These are phyloP conservation scores for Dorcus hopei DNA, from an alignment of 2,888 invertebrate species.

Conservation along the genomic window DNA sequence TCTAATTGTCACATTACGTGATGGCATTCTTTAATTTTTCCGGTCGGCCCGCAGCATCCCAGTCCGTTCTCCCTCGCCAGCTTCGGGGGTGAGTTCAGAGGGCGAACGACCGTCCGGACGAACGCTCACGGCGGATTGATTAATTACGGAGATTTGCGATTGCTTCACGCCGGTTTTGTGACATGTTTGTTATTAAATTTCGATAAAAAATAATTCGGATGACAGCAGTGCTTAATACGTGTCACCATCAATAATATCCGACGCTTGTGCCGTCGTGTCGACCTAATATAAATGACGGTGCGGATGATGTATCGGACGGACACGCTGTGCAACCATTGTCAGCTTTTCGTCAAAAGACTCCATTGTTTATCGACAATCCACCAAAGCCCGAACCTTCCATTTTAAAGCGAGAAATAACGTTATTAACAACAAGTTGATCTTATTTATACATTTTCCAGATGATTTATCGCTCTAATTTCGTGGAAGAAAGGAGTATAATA, in stretches of 20 bases:
- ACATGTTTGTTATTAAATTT: conserved; percentile 42
- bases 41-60: neutral
- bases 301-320: conserved; percentile 26
- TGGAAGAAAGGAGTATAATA: too few relatives aligned
- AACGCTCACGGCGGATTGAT: neutral
- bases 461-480: too few relatives aligned
- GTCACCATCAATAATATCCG: conserved; percentile 47
- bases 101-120: neutral
- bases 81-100: too few relatives aligned
- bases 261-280: conserved; percentile 31
- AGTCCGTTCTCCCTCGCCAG: neutral
- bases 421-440: too few relatives aligned
- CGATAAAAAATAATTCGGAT: conserved; percentile 43
- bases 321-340: conserved; percentile 20
- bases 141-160: conserved; percentile 2
- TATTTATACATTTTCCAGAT: too few relatives aligned
- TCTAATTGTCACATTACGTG: conserved; percentile 21
- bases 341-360: conserved; percentile 15
- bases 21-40: conserved; percentile 9
- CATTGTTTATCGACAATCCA: conserved; percentile 14
- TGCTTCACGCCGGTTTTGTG: conserved; percentile 27
- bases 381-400: neutral
- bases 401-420: too few relatives aligned
- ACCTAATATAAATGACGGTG: conserved; percentile 26
- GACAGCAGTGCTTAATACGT: conserved; percentile 45